phyloP scores from a whole-genome alignment of 2,113 vertebrate species.

The Chrysemys picta region DNA sequence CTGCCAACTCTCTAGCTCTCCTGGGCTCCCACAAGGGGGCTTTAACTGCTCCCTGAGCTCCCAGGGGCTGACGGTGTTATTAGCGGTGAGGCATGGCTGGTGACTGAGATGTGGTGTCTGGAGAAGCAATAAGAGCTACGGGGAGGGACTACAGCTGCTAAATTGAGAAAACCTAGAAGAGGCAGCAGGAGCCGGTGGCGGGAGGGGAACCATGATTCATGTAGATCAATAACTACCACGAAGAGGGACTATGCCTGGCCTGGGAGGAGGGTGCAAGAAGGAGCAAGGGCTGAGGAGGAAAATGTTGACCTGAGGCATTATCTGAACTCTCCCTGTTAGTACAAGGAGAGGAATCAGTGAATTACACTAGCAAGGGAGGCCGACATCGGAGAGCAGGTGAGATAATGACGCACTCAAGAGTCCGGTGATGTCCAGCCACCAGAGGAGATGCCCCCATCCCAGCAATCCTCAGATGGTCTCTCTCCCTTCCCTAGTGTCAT shows the following conservation, averaged over 20 bases:
- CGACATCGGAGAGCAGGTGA: not conserved
- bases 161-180: slow-evolving; percentile 51
- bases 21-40: not conserved
- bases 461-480: not conserved
- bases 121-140: not conserved
- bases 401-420: not conserved
- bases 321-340: no score
- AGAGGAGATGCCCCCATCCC: not conserved
- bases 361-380: not conserved
- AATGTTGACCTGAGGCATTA: not conserved
- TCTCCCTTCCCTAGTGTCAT: not conserved
- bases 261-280: slow-evolving; percentile 1
- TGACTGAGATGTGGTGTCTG: accelerated
- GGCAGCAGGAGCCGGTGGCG: not conserved
- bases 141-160: slow-evolving; percentile 66
- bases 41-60: accelerated
- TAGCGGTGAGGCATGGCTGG: accelerated
- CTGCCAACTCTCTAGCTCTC: not conserved
- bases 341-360: not conserved
- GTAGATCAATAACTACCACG: slow-evolving; percentile 24
- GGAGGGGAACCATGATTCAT: slow-evolving; percentile 51
- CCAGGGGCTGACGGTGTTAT: not conserved
- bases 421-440: no score
- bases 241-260: slow-evolving; percentile 47
- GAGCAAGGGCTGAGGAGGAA: not conserved